A percentile compares a stretch with the other conserved stretches of the same genome.
Evolutionary conservation across 2,888 invertebrate genomes (phyloP).

Genomic region (Clistopyga incitator): DNA sequence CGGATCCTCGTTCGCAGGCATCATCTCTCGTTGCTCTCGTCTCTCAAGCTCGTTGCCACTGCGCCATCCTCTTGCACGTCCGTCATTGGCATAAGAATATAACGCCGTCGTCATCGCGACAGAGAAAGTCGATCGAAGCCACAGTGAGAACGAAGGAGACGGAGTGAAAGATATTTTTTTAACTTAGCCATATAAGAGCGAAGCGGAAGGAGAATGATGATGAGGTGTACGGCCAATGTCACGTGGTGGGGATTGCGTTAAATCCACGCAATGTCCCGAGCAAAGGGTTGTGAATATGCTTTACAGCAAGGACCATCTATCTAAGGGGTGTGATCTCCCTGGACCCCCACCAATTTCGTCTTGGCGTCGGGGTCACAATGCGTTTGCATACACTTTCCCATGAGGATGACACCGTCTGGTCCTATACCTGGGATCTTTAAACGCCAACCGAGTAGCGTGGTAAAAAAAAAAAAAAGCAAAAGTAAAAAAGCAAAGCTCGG

Average conservation of each 20-base stretch:
- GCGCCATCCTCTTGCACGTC: constrained; percentile 56
- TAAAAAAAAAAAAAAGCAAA: constrained; percentile 71
- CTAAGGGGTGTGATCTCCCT: constrained; percentile 82
- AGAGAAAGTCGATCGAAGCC: constrained; percentile 68
- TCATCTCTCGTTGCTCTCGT: constrained; percentile 30
- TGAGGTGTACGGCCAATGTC: constrained; percentile 47
- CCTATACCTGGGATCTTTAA: constrained; percentile 83
- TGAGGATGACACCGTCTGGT: constrained; percentile 83
- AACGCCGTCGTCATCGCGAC: constrained; percentile 68
- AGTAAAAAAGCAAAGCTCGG: constrained; percentile 6
- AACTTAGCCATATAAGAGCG: constrained; percentile 45
- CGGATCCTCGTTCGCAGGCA: constrained; percentile 36
- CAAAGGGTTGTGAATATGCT: constrained; percentile 60
- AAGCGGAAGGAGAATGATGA: constrained; percentile 63
- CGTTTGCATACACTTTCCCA: constrained; percentile 84
- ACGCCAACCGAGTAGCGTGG: constrained; percentile 72
- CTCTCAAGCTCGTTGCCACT: background rate
- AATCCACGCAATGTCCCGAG: constrained; percentile 33
- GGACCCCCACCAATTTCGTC: constrained; percentile 64
- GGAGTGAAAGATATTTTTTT: constrained; percentile 44
- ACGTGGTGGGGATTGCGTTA: constrained; percentile 20
- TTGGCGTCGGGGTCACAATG: constrained; percentile 81
- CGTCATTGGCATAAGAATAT: constrained; percentile 74
- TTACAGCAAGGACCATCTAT: constrained; percentile 76
- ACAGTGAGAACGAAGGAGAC: constrained; percentile 53